Evolutionary conservation across 2,797 vertebrate species (phyloP).

Genomic region (Coregonus sp.): DNA sequence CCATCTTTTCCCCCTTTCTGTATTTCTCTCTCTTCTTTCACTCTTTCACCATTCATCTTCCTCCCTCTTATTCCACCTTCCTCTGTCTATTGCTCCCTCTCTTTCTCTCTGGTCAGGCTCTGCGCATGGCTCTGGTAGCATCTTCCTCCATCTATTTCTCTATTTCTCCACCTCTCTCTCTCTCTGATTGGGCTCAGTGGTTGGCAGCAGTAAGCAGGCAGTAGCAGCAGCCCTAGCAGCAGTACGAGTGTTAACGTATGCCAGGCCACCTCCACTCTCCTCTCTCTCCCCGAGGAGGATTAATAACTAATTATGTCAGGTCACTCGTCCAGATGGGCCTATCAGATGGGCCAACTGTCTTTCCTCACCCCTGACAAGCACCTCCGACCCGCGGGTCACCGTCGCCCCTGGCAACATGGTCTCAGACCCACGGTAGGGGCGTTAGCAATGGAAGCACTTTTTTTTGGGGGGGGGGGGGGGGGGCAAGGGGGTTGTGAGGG

Average conservation of each 20-base stretch:
- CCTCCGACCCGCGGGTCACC: constrained; percentile 89
- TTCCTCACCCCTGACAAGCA: constrained; percentile 92
- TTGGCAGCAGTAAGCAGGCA: neutral
- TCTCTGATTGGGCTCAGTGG: constrained; percentile 2
- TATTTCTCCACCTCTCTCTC: neutral
- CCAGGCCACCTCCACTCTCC: constrained; percentile 60
- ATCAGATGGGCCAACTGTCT: constrained; percentile 96
- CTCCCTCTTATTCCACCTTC: neutral
- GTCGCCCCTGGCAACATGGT: constrained; percentile 89
- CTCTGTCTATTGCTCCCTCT: neutral
- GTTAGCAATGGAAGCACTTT: neutral
- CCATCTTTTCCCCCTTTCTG: neutral
- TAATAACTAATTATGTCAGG: constrained; percentile 99
- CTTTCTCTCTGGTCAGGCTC: neutral
- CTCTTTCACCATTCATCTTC: neutral
- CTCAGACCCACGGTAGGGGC: constrained; percentile 63
- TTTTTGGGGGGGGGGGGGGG: constrained; percentile 37
- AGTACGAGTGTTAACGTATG: constrained; percentile 48
- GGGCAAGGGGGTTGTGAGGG: constrained; percentile 35
- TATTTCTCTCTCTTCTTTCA: neutral
- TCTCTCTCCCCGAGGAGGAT: constrained; percentile 85
- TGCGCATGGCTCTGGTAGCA: neutral
- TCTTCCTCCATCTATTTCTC: neutral
- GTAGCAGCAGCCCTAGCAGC: constrained; percentile 32
- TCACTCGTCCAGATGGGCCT: constrained; percentile 98